phyloP scores from a whole-genome alignment of 2,797 vertebrate species.

The Mycteria americana region DNA sequence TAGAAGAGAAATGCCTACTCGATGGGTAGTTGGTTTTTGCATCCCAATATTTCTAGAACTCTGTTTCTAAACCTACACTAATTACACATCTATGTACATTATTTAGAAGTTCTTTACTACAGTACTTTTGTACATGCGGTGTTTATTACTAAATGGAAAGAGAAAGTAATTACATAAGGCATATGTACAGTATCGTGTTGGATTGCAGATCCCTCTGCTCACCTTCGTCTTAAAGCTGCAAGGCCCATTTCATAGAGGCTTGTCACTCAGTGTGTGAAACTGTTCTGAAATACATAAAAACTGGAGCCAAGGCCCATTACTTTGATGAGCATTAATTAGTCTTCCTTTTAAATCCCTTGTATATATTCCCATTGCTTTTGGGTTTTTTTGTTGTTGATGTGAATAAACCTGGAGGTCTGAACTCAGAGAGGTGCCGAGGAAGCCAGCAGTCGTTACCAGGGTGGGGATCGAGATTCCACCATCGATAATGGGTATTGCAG shows the following conservation, averaged over 20 bases:
- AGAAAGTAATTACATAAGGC: slow-evolving; percentile 88
- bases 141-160: slow-evolving; percentile 81
- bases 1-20: slow-evolving; percentile 63
- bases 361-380: not conserved
- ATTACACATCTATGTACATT: slow-evolving; percentile 85
- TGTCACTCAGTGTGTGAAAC: not conserved
- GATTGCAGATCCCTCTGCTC: slow-evolving; percentile 54
- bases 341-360: not conserved
- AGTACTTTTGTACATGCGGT: slow-evolving; percentile 90
- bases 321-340: not conserved
- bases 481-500: not conserved
- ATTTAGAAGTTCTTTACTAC: slow-evolving; percentile 83
- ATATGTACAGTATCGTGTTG: slow-evolving; percentile 83
- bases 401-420: not conserved
- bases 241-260: not conserved
- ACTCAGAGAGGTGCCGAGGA: not conserved
- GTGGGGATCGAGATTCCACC: not conserved
- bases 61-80: slow-evolving; percentile 77
- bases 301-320: not conserved
- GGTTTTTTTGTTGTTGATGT: not conserved
- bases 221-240: slow-evolving; percentile 48
- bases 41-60: slow-evolving; percentile 80
- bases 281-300: not conserved
- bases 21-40: slow-evolving; percentile 74
- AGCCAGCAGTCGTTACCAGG: not conserved